Conservation (phyloP, 2,888 invertebrate genomes). For the Eudemis profundana region DNA sequence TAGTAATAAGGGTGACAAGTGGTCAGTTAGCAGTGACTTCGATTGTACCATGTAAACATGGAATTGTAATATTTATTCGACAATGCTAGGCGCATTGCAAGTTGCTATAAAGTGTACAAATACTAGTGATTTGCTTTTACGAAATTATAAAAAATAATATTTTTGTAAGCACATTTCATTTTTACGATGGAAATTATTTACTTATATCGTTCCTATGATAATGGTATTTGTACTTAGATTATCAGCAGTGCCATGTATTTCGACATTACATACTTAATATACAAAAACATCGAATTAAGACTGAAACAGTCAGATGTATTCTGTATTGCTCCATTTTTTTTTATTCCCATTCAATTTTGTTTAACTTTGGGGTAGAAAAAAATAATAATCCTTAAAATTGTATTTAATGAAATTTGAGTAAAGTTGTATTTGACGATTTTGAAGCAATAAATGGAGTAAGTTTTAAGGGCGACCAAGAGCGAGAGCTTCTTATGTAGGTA, state of each 20-base stretch:
- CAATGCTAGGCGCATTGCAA: slow-evolving; percentile 36
- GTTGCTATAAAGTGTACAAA: slow-evolving; percentile 58
- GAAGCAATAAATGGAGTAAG: no score
- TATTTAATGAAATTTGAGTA: neutral
- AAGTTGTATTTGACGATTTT: neutral
- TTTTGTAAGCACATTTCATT: slow-evolving; percentile 68
- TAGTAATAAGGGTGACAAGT: no score
- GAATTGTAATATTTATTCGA: slow-evolving; percentile 41
- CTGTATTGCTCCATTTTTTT: slow-evolving; percentile 14
- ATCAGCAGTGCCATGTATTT: slow-evolving; percentile 75
- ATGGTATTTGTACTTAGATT: slow-evolving; percentile 67
- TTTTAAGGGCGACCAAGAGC: no score
- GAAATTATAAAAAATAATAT: slow-evolving; percentile 63
- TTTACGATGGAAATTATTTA: slow-evolving; percentile 62
- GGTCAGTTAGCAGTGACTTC: no score
- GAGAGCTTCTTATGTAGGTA: no score
- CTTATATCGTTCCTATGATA: slow-evolving; percentile 71
- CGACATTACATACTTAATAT: slow-evolving; percentile 52
- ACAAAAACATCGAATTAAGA: slow-evolving; percentile 76
- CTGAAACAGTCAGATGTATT: slow-evolving; percentile 66
- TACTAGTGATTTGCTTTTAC: slow-evolving; percentile 57
- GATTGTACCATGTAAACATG: neutral
- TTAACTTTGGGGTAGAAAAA: neutral
- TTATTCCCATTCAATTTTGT: neutral
- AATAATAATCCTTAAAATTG: neutral